Conservation (phyloP, 1,140 invertebrate genomes). For the Holcopasites calliopsidis region DNA sequence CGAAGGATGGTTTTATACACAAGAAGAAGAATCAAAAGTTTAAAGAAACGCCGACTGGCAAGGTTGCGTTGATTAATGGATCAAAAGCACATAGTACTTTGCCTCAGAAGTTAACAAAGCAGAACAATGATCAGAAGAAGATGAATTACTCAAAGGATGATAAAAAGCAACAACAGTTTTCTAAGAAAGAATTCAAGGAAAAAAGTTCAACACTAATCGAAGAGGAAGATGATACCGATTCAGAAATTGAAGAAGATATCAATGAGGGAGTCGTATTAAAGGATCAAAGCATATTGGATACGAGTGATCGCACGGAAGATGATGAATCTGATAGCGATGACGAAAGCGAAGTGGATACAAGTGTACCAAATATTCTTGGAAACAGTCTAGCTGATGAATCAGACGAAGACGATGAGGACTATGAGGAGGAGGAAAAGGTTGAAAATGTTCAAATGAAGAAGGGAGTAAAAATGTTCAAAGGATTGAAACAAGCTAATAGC, state of each 20-base stretch:
- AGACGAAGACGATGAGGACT: slow-evolving; percentile 56
- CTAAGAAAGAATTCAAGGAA: neutral
- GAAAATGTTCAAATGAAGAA: slow-evolving; percentile 43
- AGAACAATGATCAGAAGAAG: slow-evolving; percentile 16
- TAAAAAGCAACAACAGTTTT: slow-evolving; percentile 12
- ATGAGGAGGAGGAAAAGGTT: slow-evolving; percentile 34
- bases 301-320: slow-evolving; percentile 18
- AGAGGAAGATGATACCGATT: slow-evolving; percentile 33
- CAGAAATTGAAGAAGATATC: slow-evolving; percentile 23
- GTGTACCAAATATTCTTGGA: slow-evolving; percentile 37
- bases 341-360: slow-evolving; percentile 25
- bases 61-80: slow-evolving; percentile 49
- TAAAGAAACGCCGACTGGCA: slow-evolving; percentile 54
- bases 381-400: slow-evolving; percentile 46
- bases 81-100: neutral
- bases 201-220: neutral
- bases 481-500: neutral
- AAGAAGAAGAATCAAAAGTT: slow-evolving; percentile 58
- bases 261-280: slow-evolving; percentile 37
- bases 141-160: neutral
- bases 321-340: slow-evolving; percentile 34
- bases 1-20: slow-evolving; percentile 25
- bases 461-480: slow-evolving; percentile 55
- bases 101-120: neutral
- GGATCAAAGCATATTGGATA: neutral